Conservation (phyloP, 1,140 invertebrate species). For the Drosophila hydei region DNA sequence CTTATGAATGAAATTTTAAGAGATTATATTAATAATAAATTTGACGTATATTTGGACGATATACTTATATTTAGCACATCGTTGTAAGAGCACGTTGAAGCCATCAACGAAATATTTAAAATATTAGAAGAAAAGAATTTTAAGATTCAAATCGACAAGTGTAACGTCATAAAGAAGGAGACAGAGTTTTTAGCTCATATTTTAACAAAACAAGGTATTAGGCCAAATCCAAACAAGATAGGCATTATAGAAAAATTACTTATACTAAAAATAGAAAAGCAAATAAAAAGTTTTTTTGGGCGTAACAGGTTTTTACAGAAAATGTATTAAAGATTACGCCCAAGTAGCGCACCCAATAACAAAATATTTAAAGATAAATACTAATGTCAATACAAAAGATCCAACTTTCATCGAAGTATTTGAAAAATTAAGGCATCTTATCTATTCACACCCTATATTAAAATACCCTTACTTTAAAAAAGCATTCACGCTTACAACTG, state of each 20-base stretch:
- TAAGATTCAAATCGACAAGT: slow-evolving; percentile 23
- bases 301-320: slow-evolving; percentile 16
- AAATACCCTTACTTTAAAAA: slow-evolving; percentile 15
- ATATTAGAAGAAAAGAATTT: slow-evolving; percentile 22
- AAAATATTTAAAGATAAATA: slow-evolving; percentile 27
- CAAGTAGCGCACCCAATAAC: slow-evolving; percentile 13
- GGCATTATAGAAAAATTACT: not conserved
- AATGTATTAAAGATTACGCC: slow-evolving; percentile 11
- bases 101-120: slow-evolving; percentile 23
- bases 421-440: slow-evolving; percentile 18
- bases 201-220: slow-evolving; percentile 1
- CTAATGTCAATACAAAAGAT: slow-evolving; percentile 21
- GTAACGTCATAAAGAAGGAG: slow-evolving; percentile 25
- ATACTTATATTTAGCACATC: slow-evolving; percentile 49
- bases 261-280: not conserved
- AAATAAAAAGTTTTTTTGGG: slow-evolving; percentile 12
- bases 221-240: slow-evolving; percentile 11
- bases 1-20: slow-evolving; percentile 27
- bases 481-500: slow-evolving; percentile 11
- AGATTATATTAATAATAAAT: slow-evolving; percentile 28
- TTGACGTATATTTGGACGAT: slow-evolving; percentile 45
- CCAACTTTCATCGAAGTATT: slow-evolving; percentile 26
- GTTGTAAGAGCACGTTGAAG: slow-evolving; percentile 30
- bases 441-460: not conserved
- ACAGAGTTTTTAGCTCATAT: slow-evolving; percentile 27